Base-by-base conservation (phyloP, 2,113 vertebrate species). In the Setophaga kirtlandii region DNA sequence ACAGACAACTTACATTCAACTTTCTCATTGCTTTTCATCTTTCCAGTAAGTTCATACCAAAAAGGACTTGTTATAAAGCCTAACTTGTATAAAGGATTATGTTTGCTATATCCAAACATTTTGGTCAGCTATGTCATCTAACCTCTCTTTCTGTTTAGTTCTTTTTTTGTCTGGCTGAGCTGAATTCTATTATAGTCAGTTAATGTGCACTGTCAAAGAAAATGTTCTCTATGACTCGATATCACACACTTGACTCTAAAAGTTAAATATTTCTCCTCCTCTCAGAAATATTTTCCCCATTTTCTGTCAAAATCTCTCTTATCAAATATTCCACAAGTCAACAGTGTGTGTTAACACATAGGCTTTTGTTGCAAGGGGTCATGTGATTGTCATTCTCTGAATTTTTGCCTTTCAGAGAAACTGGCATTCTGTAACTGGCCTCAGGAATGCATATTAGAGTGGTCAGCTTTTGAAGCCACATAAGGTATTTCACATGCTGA, bases 181-280 rank as follows among this genome's bases (percentile, higher is more conserved):
- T 94, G 63, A 86, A 88, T 88, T 90, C 18, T 65, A 18, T 62
- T 77, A 53, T 18, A 80, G 46, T 74, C 46, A 58, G 7, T 49
- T 65, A 60, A 69, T 21, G 15, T 42, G 17, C 16, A 44, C 23
- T 44, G 33, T 37, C 58, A 56, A 60, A 64, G 65, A 62, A 39
- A 89, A 55, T 6, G 37, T 55, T 52, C 23, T 78, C 11, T 49
- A 8, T 56, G 35, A 24, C 35, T 90, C 2, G 10, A 12, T 62
- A 67, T 67, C 41, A 41, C 12, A 21, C 33, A 37, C 10, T 83
- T 81, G 31, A 93, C 44, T 85, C 60, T 41, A 39, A 75, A 79
- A 86, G 31, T 70, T 81, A 78, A 93, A 70, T 78, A 89, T 94
- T 97, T 94, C 35, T 90, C 44, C 22, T 89, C 9, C 24, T 68